Evolutionary conservation across 2,888 invertebrate species (phyloP), one percentile per base, ranked within the genome.

Genomic region (Athalia rosae): DNA sequence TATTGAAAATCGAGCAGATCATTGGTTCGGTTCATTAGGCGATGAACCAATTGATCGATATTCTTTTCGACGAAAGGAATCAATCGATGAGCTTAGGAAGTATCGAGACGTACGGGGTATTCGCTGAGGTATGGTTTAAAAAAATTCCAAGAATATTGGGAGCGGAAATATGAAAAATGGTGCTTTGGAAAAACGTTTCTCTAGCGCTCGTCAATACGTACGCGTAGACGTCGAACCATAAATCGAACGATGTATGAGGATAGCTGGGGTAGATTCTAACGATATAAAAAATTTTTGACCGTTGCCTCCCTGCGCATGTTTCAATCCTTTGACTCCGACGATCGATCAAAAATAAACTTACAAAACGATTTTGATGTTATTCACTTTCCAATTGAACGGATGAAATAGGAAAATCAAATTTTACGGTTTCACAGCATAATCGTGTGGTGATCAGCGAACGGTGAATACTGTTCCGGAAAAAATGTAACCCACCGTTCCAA

Each of bases 41-140:
- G 7, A 66, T n/a, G n/a, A 66, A 48, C 64, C 15, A 48, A 66
- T 48, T 66, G 47, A 66, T 48, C 8, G 66, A 15, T 66, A 66
- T 13, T 47, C 56, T 13, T 15, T 69, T 56, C 69, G 56, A 69
- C 69, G 56, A n/a, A 69, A 69, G 28, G 28, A 28, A 28, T 28
- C 28, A 50, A 66, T 48, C 69, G 41, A 45, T 28, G 13, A 56
- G n/a, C 43, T 28, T 7, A 9, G 5, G 3, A 59, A 73, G 59
- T 59, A 59, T 48, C 3, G 43, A n/a, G 13, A 45, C 45, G 13
- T 73, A 47, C 3, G n/a, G 15, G 15, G 43, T 41, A 4, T 41
- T 8, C 4, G 59, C 13, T 69, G 3, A 69, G 2, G 15, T 9
- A 41, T 50, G 69, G 9, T n/a, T 15, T 0, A n/a, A 45, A 56